Percentiles rank a stretch among this genome's conserved stretches.
These are phyloP conservation scores for Psittacula echo DNA, from an alignment of 2,797 vertebrate genomes.

Conservation along the genomic window DNA sequence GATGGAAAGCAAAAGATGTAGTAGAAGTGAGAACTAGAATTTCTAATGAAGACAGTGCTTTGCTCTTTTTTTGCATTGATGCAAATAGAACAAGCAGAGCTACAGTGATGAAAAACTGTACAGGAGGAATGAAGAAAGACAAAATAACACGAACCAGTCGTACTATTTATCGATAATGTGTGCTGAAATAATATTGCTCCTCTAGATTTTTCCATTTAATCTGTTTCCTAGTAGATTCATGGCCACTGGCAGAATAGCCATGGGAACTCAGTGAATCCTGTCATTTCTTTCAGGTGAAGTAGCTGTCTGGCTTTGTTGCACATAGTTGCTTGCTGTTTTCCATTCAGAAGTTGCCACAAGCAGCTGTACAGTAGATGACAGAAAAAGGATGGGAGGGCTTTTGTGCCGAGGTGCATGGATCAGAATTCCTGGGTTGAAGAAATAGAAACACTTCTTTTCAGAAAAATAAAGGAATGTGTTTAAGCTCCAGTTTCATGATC, in stretches of 20 bases:
- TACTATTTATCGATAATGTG: not conserved
- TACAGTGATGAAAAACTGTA: not conserved
- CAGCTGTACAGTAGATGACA: not conserved
- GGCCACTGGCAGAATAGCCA: not conserved
- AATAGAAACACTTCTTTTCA: not conserved
- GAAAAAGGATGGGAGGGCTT: not conserved
- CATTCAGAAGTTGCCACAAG: not conserved
- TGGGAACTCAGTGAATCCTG: not conserved
- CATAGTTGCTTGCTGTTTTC: not conserved
- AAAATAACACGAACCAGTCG: not conserved
- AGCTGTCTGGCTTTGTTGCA: not conserved
- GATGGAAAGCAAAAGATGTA: not conserved
- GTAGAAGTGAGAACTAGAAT: not conserved
- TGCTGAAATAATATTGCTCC: not conserved
- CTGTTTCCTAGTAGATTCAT: not conserved
- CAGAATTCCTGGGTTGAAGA: not conserved
- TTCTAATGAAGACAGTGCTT: not conserved
- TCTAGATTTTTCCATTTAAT: not conserved
- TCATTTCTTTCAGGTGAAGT: not conserved
- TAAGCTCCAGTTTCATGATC: slow-evolving; percentile 28
- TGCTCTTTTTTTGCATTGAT: not conserved
- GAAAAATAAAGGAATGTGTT: slow-evolving; percentile 10
- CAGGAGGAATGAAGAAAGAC: not conserved
- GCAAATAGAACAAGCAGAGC: not conserved
- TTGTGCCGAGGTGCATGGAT: not conserved